phyloP scores from a whole-genome alignment of 2,888 invertebrate species.

The Ectropis crepuscularia region DNA sequence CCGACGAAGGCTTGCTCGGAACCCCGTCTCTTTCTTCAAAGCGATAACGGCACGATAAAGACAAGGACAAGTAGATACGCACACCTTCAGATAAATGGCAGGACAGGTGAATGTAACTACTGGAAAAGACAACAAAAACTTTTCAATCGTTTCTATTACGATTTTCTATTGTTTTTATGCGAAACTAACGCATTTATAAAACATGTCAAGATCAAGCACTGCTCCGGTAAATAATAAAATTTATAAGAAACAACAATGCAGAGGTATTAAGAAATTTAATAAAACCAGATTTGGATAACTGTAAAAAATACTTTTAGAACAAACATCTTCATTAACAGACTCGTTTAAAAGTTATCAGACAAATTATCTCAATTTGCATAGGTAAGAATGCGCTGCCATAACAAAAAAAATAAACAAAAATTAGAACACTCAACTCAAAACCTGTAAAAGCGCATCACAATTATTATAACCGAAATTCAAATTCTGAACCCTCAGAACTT shows the following conservation, averaged over 20 bases:
- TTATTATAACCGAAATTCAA: conserved; percentile 20
- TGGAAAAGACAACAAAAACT: conserved; percentile 72
- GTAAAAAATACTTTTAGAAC: neutral
- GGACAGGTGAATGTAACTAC: conserved; percentile 79
- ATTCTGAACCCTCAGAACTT: conserved; percentile 32
- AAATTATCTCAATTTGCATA: neutral
- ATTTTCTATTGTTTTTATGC: conserved; percentile 62
- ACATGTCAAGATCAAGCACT: conserved; percentile 44
- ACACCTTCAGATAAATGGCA: conserved; percentile 60
- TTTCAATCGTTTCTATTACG: conserved; percentile 72
- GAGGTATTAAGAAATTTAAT: neutral
- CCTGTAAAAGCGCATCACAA: conserved; percentile 5
- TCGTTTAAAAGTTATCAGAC: neutral
- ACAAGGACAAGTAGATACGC: conserved; percentile 67
- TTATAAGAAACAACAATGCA: neutral
- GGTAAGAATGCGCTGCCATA: neutral
- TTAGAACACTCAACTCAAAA: neutral
- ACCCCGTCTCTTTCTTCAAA: conserved; percentile 70
- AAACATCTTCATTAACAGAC: conserved; percentile 4
- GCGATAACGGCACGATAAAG: conserved; percentile 52
- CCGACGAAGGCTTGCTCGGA: conserved; percentile 56
- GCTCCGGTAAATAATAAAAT: conserved; percentile 14
- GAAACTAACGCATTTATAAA: conserved; percentile 54
- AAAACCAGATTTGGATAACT: conserved; percentile 13
- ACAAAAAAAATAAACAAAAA: neutral